Evolutionary conservation across 2,888 invertebrate species (phyloP).

Genomic region (Ochropleura plecta): DNA sequence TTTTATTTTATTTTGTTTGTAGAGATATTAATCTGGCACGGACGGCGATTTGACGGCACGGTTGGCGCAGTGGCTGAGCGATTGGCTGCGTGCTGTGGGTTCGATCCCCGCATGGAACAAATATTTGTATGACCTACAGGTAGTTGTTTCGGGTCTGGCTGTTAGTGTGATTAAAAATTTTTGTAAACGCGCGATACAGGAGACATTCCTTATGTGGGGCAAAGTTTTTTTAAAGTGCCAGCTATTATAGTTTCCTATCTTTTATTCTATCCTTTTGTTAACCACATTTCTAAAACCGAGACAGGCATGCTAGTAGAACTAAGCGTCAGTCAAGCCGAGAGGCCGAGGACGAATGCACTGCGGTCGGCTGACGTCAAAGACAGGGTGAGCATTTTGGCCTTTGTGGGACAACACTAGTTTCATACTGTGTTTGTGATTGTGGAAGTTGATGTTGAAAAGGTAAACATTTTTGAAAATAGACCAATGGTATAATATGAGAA

Average conservation of each 20-base stretch:
- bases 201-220: too few relatives aligned
- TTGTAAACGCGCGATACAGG: too few relatives aligned
- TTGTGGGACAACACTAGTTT: slow-evolving; percentile 29
- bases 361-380: slow-evolving; percentile 34
- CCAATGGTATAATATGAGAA: neutral
- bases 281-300: neutral
- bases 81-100: too few relatives aligned
- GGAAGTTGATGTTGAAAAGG: neutral
- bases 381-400: slow-evolving; percentile 22
- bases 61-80: too few relatives aligned
- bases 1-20: too few relatives aligned
- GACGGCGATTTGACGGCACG: too few relatives aligned
- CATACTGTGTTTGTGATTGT: neutral
- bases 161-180: too few relatives aligned
- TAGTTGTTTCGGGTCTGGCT: too few relatives aligned
- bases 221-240: neutral
- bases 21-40: too few relatives aligned
- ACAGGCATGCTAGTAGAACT: neutral
- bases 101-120: too few relatives aligned
- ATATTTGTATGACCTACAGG: too few relatives aligned
- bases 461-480: neutral
- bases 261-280: neutral
- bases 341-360: slow-evolving; percentile 29
- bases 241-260: neutral
- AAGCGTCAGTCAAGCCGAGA: slow-evolving; percentile 34